Evolutionary conservation across 2,113 vertebrate genomes (phyloP).

Genomic region (Xyliphius kryptos): DNA sequence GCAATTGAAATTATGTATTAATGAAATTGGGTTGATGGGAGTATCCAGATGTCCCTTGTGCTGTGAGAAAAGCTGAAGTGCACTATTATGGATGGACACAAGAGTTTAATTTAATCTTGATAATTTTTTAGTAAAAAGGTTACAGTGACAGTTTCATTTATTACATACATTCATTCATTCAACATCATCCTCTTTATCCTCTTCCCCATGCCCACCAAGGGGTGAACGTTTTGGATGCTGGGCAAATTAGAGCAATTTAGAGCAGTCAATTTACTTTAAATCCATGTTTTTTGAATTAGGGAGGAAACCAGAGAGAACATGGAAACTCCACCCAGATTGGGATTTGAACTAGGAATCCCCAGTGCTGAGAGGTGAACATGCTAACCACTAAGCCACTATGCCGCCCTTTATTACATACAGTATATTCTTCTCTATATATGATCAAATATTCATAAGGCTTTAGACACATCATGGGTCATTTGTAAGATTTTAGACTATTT

Average conservation of each 20-base stretch:
- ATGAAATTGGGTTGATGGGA: constrained; percentile 7
- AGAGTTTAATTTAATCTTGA: constrained; percentile 2
- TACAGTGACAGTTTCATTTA: background rate
- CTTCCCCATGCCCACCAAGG: too few relatives aligned
- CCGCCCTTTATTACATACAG: constrained; percentile 1
- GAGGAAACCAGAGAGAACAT: too few relatives aligned
- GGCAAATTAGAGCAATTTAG: too few relatives aligned
- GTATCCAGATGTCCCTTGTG: background rate
- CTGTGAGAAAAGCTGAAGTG: background rate
- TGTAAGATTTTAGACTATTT: background rate
- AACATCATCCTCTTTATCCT: too few relatives aligned
- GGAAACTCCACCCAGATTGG: too few relatives aligned
- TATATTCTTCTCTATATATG: background rate
- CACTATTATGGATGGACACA: constrained; percentile 16
- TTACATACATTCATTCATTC: too few relatives aligned
- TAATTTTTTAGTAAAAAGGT: constrained; percentile 8
- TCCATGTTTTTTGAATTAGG: too few relatives aligned
- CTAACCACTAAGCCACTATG: too few relatives aligned
- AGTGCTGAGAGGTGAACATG: too few relatives aligned
- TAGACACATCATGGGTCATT: background rate
- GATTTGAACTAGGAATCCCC: too few relatives aligned
- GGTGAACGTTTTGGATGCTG: too few relatives aligned
- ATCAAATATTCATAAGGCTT: background rate
- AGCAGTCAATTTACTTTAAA: too few relatives aligned
- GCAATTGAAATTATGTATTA: constrained; percentile 23